Conservation (phyloP, 2,797 vertebrate genomes). For the Anabas testudineus region DNA sequence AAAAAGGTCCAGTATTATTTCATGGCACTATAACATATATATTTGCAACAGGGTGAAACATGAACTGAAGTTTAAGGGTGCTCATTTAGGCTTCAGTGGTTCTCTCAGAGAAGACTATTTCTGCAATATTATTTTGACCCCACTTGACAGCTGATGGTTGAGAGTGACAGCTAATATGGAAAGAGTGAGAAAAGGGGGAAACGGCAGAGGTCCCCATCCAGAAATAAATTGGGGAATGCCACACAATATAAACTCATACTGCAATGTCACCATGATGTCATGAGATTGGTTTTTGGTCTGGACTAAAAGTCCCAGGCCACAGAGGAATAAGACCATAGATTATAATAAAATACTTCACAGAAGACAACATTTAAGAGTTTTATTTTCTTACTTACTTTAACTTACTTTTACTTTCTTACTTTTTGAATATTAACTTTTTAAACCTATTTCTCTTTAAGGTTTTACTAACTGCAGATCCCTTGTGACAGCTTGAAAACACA, state of each 20-base stretch:
- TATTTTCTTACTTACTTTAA: too few relatives aligned
- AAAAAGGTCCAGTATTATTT: constrained; percentile 76
- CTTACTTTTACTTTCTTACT: too few relatives aligned
- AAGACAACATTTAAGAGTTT: background rate
- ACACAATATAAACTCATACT: background rate
- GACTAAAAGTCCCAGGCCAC: constrained; percentile 6
- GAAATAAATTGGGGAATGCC: constrained; percentile 22
- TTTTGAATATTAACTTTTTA: background rate
- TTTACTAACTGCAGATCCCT: background rate
- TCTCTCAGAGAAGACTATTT: constrained; percentile 12
- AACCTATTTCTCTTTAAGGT: background rate
- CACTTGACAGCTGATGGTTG: constrained; percentile 3
- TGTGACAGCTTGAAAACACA: background rate
- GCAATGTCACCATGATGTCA: constrained; percentile 12
- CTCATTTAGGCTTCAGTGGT: constrained; percentile 29
- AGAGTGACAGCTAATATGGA: constrained; percentile 34
- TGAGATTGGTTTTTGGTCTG: constrained; percentile 27
- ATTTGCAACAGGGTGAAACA: constrained; percentile 61
- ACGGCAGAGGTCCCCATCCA: constrained; percentile 2
- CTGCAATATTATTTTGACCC: constrained; percentile 14
- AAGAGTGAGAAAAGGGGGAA: constrained; percentile 6
- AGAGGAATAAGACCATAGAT: too few relatives aligned
- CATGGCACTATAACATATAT: constrained; percentile 54
- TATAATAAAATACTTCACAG: too few relatives aligned
- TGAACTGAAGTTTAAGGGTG: constrained; percentile 33